These are phyloP conservation scores for Scolopax mira DNA, from an alignment of 2,113 vertebrate genomes.

Conservation along the genomic window DNA sequence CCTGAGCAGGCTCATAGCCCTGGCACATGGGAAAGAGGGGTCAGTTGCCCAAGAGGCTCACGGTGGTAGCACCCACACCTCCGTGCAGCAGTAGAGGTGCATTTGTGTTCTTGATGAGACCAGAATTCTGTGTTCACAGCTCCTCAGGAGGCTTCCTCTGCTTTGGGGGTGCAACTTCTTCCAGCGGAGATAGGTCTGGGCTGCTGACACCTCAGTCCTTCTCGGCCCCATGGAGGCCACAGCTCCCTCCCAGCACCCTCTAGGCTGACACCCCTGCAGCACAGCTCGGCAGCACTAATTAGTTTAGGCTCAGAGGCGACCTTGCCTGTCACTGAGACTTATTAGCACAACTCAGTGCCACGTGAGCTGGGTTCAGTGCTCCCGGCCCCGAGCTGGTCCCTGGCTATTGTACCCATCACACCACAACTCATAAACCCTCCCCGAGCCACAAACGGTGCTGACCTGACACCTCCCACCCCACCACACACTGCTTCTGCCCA, in stretches of 20 bases:
- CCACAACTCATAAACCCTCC: background rate
- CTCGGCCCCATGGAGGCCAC: rapidly evolving
- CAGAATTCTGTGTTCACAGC: background rate
- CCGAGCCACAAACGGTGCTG: rapidly evolving
- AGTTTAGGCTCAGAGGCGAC: background rate
- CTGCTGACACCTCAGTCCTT: rapidly evolving
- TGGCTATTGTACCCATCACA: rapidly evolving
- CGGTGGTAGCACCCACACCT: background rate
- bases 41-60: background rate
- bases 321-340: background rate
- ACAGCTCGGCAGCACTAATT: background rate
- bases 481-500: background rate
- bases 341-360: background rate
- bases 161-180: background rate
- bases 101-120: background rate
- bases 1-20: background rate
- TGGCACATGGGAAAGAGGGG: background rate
- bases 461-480: background rate
- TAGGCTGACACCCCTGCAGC: background rate
- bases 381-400: background rate
- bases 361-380: rapidly evolving
- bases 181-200: background rate
- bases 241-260: background rate
- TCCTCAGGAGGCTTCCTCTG: background rate
- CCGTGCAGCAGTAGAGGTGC: background rate